Conservation (phyloP, 2,113 vertebrate genomes). For the Guaruba guarouba region DNA sequence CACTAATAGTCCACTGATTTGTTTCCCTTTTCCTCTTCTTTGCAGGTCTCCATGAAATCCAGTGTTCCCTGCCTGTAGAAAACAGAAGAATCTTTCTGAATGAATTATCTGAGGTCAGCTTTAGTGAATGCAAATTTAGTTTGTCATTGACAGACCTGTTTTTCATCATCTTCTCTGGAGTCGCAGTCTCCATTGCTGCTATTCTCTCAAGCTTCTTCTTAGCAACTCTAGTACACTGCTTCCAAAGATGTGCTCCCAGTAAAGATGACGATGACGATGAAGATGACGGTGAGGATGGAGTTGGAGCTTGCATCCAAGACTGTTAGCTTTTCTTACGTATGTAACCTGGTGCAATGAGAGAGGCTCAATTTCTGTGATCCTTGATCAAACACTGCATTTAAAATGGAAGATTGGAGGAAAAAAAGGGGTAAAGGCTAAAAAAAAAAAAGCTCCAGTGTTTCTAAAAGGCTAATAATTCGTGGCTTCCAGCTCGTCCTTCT, state of each 20-base stretch:
- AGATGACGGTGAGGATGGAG: slow-evolving; percentile 70
- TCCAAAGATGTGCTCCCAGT: slow-evolving; percentile 92
- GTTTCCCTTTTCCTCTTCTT: neutral
- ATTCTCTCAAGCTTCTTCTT: slow-evolving; percentile 97
- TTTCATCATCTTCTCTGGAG: slow-evolving; percentile 98
- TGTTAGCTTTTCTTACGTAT: neutral
- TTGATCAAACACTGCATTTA: neutral
- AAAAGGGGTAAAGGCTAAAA: neutral
- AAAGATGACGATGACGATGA: slow-evolving; percentile 94
- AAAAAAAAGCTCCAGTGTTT: neutral
- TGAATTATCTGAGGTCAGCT: slow-evolving; percentile 93
- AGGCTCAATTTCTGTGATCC: neutral
- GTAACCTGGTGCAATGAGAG: neutral
- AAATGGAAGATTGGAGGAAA: neutral
- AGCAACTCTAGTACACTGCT: slow-evolving; percentile 95
- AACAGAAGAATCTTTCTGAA: slow-evolving; percentile 85
- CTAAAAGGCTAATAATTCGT: neutral
- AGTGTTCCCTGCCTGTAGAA: slow-evolving; percentile 90
- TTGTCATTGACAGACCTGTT: slow-evolving; percentile 93
- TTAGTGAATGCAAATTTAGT: slow-evolving; percentile 91
- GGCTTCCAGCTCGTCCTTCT: neutral
- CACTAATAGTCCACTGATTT: neutral
- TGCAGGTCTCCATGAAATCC: slow-evolving; percentile 89
- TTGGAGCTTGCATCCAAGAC: neutral
- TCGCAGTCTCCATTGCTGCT: slow-evolving; percentile 92